Base-by-base conservation (phyloP, 1,140 invertebrate genomes). In the Dreissena rostriformis region DNA sequence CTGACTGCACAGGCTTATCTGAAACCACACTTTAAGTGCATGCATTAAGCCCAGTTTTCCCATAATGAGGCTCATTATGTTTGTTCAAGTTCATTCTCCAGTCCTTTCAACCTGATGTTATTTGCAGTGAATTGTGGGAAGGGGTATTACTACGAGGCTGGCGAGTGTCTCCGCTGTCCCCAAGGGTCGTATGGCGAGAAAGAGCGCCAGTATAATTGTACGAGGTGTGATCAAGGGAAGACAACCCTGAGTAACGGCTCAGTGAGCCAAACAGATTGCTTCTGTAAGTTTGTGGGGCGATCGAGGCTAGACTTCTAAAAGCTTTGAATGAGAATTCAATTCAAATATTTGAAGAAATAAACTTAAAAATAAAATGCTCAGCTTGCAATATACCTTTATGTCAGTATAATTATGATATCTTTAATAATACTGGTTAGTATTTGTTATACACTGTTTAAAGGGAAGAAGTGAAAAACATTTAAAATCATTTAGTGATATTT, bases 51-150 rank as follows among this genome's bases (percentile, higher is more conserved):
- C 39, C 39, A 8, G 2, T 39, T 39, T 39, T 39, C 39, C 39
- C 39, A 39, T 2, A 39, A 39, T 39, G 39, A 39, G 4, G 39
- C 39, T 39, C 39, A 39, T 39, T 2, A 5, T 39, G 8, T 39
- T 39, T 39, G 4, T 39, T 39, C 39, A 39, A 39, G 2, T 39
- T 39, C 39, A 39, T 8, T 39, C 39, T 39, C 39, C 39, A 39
- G 39, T 39, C 8, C 39, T 5, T 39, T 39, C 57, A n/a, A 61
- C 57, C 57, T n/a, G 2, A 61, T 61, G 57, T 72, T 76, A 14
- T 28, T 82, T 73, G n/a, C 63, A 82, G 80, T 82, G 0, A 82
- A 82, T 51, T 82, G 80, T 82, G 72, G 52, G 14, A 15, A 28
- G 19, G 80, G 80, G 12, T 82, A 74, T 26, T 82, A 63, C 53